Evolutionary conservation across 2,888 invertebrate species (phyloP).

Genomic region (Tetragnatha montana): DNA sequence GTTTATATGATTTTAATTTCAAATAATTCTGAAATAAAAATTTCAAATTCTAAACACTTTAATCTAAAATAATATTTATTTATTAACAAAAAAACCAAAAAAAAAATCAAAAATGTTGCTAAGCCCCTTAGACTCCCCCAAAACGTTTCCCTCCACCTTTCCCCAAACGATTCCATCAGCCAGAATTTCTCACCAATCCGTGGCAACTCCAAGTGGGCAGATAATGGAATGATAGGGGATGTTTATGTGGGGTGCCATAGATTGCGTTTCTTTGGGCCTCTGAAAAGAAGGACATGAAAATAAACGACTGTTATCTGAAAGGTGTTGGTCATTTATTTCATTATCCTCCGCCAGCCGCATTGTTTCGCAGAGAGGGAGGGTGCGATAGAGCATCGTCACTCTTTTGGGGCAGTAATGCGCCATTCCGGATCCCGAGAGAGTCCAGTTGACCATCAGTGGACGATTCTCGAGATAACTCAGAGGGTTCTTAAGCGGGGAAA

Average conservation of each 20-base stretch:
- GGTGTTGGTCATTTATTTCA: conserved; percentile 57
- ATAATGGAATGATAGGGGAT: conserved; percentile 45
- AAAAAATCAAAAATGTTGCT: background rate
- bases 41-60: no score
- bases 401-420: conserved; percentile 25
- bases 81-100: background rate
- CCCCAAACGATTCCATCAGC: background rate
- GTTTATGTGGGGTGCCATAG: conserved; percentile 24
- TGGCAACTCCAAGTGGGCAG: conserved; percentile 8
- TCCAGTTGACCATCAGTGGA: background rate
- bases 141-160: background rate
- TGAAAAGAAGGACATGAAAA: conserved; percentile 49
- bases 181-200: background rate
- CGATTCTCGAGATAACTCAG: background rate
- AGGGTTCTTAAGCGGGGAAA: no score
- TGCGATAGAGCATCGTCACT: conserved; percentile 23
- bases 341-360: conserved; percentile 61
- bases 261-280: conserved; percentile 42
- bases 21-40: no score
- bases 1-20: no score
- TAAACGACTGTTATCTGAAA: conserved; percentile 67
- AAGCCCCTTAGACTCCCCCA: background rate
- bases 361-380: conserved; percentile 44
- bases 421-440: conserved; percentile 19
- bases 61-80: no score